Base-by-base conservation (phyloP, 1,140 invertebrate genomes). In the Apocrypta bakeri region DNA sequence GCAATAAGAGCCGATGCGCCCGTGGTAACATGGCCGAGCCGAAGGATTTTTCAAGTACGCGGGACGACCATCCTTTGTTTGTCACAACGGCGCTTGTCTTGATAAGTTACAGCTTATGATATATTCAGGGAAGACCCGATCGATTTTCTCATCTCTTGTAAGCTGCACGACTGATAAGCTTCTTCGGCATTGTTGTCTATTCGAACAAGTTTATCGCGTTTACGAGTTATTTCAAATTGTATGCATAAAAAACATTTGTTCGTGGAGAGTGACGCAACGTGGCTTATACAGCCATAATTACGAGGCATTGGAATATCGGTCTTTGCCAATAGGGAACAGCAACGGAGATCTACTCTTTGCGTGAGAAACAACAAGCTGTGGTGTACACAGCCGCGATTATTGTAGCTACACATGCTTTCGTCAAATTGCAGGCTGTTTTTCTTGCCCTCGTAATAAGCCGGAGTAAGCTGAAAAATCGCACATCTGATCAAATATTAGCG, bases 51-150 rank as follows among this genome's bases (percentile, higher is more conserved):
- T 80, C 56, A 69, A 29, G 14, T 64, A 27, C 40, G 3, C 72
- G 24, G 31, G 29, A 9, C n/a, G 29, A n/a, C n/a, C 66, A 42
- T 64, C 73, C 74, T 82, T 73, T 76, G 42, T 82, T 64, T 82
- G 81, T 82, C 81, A 82, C 75, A 82, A 82, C n/a, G 72, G 72
- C 63, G 81, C 68, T 82, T 72, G n/a, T 24, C 80, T 31, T 76
- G 73, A 82, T 82, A 76, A 82, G 42, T 77, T 82, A 76, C 75
- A 72, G 73, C 31, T 82, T 75, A 6, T n/a, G 48, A n/a, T n/a
- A 48, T 48, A 48, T 56, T 56, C 48, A 4, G 14, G 48, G 21
- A 2, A 48, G 48, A 6, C 48, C 14, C 42, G 42, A 14, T 48
- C 14, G 42, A 12, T 48, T 12, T 17, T 37, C 3, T 37, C 9